A percentile compares a stretch with the other conserved stretches of the same genome.
These are phyloP conservation scores for Oxycera nigricornis DNA, from an alignment of 2,888 invertebrate genomes.

Conservation along the genomic window DNA sequence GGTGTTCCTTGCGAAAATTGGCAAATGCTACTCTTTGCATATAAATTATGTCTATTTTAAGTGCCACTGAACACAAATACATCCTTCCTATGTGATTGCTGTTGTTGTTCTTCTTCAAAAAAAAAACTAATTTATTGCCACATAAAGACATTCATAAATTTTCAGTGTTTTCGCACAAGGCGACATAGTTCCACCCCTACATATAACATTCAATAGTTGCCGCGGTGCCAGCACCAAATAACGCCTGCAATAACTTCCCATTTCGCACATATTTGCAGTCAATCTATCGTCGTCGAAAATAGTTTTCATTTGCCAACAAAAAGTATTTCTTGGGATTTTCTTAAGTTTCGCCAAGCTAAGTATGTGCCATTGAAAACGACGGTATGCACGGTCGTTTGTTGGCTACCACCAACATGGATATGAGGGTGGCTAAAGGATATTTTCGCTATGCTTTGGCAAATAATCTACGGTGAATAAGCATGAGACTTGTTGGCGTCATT, in stretches of 20 bases:
- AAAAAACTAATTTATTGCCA: conserved; percentile 45
- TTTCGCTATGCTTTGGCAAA: not conserved
- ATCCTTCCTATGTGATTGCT: not conserved
- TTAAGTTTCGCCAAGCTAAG: conserved; percentile 37
- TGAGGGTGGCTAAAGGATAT: conserved; percentile 40
- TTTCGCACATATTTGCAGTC: not conserved
- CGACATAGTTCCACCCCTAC: not conserved
- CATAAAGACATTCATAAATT: conserved; percentile 46
- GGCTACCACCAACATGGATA: conserved; percentile 19
- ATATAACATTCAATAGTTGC: not conserved
- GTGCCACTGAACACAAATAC: too few relatives aligned
- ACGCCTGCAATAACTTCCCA: conserved; percentile 17
- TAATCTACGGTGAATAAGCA: conserved; percentile 9
- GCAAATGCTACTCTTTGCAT: too few relatives aligned
- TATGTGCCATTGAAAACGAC: not conserved
- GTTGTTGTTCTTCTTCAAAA: not conserved
- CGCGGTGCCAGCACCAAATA: conserved; percentile 8
- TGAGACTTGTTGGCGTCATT: conserved; percentile 44
- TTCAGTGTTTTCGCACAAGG: conserved; percentile 11
- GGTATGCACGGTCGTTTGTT: not conserved
- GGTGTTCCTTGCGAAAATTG: too few relatives aligned
- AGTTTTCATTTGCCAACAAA: conserved; percentile 41
- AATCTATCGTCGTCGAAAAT: conserved; percentile 8
- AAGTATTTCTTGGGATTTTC: not conserved
- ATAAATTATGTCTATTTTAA: too few relatives aligned